Base-by-base conservation (phyloP, 2,113 vertebrate species). In the Lichenostomus cassidix region DNA sequence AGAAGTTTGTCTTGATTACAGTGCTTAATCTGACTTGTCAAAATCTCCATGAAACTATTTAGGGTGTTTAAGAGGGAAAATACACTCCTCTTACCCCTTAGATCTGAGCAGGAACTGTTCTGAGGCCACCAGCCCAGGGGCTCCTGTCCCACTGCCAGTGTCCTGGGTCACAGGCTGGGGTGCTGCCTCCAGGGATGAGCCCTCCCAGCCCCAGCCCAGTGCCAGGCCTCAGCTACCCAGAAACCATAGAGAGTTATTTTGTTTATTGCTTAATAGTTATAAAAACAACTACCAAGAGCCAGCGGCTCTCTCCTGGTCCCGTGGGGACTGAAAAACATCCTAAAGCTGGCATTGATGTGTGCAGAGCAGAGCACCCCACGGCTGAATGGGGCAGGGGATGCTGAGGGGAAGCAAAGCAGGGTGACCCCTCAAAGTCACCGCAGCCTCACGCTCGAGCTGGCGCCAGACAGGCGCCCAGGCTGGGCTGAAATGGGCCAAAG, bases 1-100 rank as follows among this genome's bases (percentile, higher is more conserved):
- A 89, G 53, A 77, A 42, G 74, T 92, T 90, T 96, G 87, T 95
- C 91, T 96, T 94, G 83, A 95, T 97, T 95, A 94, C 5, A 3
- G 70, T 25, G 25, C 74, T 85, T 95, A 91, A 95, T 86, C 33
- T 77, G 74, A 80, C 62, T 70, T 93, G 77, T 95, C 92, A 95
- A 74, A 95, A 82, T 69, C 69, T 76, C 50, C 50, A n/a, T 80
- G 77, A 91, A 94, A 78, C 56, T 24, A 18, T 87, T 86, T 75
- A 52, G 42, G 69, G n/a, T 89, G 65, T 90, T 93, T 49, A 84
- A 75, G 65, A 81, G 74, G 58, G 77, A 95, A 94, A 91, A 83
- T 44, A 35, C 15, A 46, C 28, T 83, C 22, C 8, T 46, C 37
- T 62, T 12, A 11, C 33, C 49, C 58, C 63, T 39, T 7, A 7